Percentiles rank a stretch among this genome's conserved stretches.
phyloP scores from a whole-genome alignment of 2,113 vertebrate species.

The Platycercus adscitus region DNA sequence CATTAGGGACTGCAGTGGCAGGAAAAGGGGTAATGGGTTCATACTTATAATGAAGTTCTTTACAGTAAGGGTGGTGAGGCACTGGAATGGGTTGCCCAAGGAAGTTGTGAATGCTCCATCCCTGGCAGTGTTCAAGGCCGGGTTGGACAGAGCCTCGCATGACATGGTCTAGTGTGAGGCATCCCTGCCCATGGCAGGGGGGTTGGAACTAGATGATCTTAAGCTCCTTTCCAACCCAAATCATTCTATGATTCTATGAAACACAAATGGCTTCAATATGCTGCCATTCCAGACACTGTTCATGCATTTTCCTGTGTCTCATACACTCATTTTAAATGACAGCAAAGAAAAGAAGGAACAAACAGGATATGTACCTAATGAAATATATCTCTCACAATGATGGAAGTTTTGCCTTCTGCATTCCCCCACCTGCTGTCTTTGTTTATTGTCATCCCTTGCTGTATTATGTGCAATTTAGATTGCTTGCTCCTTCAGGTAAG shows the following conservation, averaged over 20 bases:
- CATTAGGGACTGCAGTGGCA: too few species aligned
- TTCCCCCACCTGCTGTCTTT: neutral
- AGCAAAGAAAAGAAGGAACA: neutral
- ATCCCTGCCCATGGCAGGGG: too few species aligned
- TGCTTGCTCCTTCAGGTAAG: neutral
- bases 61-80: too few species aligned
- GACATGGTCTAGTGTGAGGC: too few species aligned
- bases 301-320: neutral
- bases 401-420: neutral
- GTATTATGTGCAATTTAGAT: constrained; percentile 18
- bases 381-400: neutral
- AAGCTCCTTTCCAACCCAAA: neutral
- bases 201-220: neutral
- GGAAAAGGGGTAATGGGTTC: too few species aligned
- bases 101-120: too few species aligned
- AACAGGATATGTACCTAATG: neutral
- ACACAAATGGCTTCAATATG: neutral
- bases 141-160: too few species aligned
- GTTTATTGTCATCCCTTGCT: constrained; percentile 10
- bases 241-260: neutral
- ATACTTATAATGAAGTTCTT: too few species aligned
- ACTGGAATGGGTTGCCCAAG: too few species aligned
- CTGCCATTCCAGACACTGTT: neutral
- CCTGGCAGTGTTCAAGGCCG: too few species aligned
- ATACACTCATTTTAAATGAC: neutral